Percentiles rank a stretch among this genome's conserved stretches.
Conservation (phyloP, 1,140 invertebrate genomes). For the Scaptomyza hsui region DNA sequence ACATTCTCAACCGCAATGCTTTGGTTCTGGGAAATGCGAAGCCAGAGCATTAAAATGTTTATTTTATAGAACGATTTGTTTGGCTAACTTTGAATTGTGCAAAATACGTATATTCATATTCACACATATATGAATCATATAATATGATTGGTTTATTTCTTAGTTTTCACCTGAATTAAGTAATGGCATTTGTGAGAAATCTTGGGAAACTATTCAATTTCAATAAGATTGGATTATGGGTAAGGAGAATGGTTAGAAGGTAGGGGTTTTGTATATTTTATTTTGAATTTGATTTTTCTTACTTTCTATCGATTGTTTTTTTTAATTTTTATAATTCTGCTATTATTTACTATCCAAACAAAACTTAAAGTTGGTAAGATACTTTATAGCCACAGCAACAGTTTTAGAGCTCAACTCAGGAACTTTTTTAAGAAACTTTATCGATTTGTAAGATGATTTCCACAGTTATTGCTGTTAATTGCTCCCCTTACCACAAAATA, state of each 20-base stretch:
- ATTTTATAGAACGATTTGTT: constrained; percentile 43
- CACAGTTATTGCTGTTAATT: constrained; percentile 19
- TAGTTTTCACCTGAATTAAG: constrained; percentile 25
- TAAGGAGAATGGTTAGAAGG: no score
- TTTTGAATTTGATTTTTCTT: no score
- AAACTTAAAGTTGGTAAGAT: no score
- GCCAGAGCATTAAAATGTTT: constrained; percentile 32
- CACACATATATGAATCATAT: background rate
- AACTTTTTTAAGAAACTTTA: background rate
- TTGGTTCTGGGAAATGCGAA: constrained; percentile 30
- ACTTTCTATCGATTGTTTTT: no score
- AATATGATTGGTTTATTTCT: background rate
- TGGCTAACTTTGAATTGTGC: constrained; percentile 32
- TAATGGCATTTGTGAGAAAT: background rate
- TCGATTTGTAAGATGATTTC: constrained; percentile 10
- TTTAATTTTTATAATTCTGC: no score
- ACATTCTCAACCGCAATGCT: constrained; percentile 32
- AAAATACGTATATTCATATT: background rate
- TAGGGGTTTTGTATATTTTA: no score
- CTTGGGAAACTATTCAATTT: background rate
- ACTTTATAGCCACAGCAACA: background rate
- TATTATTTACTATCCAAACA: no score
- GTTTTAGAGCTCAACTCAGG: no score
- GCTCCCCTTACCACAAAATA: background rate
- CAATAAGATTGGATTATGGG: no score